Conservation (phyloP, 2,888 invertebrate species). For the Neuroscelio doddi region DNA sequence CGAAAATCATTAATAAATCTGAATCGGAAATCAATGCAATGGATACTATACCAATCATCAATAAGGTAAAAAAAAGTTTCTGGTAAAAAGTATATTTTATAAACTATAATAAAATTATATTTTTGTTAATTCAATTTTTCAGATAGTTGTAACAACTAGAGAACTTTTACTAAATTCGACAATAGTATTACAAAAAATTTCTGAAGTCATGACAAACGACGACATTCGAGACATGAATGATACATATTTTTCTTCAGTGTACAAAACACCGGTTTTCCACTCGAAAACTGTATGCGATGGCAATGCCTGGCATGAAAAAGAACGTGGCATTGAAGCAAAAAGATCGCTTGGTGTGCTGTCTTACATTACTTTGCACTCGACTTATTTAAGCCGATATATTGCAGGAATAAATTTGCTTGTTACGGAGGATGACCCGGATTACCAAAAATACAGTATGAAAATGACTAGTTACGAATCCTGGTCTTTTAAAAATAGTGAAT, state of each 20-base stretch:
- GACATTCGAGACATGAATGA: conserved; percentile 70
- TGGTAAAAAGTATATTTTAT: background rate
- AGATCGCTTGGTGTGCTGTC: conserved; percentile 61
- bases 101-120: too few species aligned
- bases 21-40: conserved; percentile 60
- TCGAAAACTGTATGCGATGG: conserved; percentile 61
- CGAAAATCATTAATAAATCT: conserved; percentile 57
- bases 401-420: conserved; percentile 57
- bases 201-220: conserved; percentile 64
- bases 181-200: conserved; percentile 62
- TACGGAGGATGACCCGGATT: conserved; percentile 52
- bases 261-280: conserved; percentile 54
- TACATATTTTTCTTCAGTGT: conserved; percentile 63
- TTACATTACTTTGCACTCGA: conserved; percentile 57
- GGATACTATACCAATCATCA: conserved; percentile 58
- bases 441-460: conserved; percentile 55
- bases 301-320: conserved; percentile 62
- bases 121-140: conserved; percentile 10
- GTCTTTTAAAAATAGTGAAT: conserved; percentile 54
- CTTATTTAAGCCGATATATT: conserved; percentile 63
- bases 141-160: conserved; percentile 63
- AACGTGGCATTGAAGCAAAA: conserved; percentile 66
- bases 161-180: conserved; percentile 64
- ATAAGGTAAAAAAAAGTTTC: conserved; percentile 58
- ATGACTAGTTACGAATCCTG: conserved; percentile 63